These are phyloP conservation scores for Nasonia oneida DNA, from an alignment of 2,888 invertebrate genomes.

Conservation along the genomic window DNA sequence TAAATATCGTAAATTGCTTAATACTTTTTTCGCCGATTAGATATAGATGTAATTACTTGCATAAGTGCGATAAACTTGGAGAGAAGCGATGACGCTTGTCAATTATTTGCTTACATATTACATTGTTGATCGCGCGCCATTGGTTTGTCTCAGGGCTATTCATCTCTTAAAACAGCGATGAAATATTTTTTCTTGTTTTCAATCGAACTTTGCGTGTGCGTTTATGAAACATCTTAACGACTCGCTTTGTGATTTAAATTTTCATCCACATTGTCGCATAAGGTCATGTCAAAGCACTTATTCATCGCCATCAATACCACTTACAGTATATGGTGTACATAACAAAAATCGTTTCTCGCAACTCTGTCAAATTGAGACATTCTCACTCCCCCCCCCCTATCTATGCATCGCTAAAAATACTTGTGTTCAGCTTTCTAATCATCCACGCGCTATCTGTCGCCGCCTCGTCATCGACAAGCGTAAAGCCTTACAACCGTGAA, in stretches of 20 bases:
- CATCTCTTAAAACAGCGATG: not conserved
- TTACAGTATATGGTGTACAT: not conserved
- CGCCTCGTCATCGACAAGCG: not conserved
- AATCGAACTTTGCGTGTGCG: not conserved
- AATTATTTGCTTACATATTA: not conserved
- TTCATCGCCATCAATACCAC: not conserved
- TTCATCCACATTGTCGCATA: not conserved
- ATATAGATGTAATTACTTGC: not conserved
- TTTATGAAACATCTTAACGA: constrained; percentile 7
- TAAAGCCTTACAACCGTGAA: not conserved
- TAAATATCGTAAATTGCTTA: not conserved
- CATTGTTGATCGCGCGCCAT: not conserved
- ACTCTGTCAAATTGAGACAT: constrained; percentile 6
- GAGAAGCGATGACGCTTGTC: not conserved
- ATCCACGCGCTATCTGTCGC: not conserved
- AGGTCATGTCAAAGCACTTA: not conserved
- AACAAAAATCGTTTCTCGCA: not conserved
- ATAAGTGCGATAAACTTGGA: not conserved
- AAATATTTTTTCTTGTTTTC: not conserved
- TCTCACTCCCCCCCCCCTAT: not conserved
- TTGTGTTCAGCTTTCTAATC: not conserved
- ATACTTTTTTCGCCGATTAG: not conserved
- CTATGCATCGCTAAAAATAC: not conserved
- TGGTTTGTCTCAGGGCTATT: not conserved
- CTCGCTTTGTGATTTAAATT: constrained; percentile 6